A percentile compares a stretch with the other conserved stretches of the same genome.
phyloP scores from a whole-genome alignment of 2,797 vertebrate genomes.

The Trematomus bernacchii region DNA sequence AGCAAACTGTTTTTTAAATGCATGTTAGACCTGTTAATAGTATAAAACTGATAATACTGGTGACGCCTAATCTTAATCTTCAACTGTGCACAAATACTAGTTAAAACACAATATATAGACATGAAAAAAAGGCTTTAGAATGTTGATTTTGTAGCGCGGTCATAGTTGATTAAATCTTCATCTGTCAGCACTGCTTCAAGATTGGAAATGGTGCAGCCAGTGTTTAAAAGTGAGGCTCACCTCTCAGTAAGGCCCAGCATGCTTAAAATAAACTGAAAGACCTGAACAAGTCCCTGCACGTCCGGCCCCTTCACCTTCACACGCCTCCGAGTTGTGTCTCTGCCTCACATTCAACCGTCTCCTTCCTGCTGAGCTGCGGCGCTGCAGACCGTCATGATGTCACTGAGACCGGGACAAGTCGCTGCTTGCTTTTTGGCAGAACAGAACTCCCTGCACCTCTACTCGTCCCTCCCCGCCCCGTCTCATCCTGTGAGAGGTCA shows the following conservation, averaged over 20 bases:
- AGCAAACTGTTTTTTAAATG: too few relatives aligned
- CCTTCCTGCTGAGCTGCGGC: constrained; percentile 13
- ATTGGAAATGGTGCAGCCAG: not conserved
- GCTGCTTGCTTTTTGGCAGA: constrained; percentile 42
- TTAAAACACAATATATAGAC: too few relatives aligned
- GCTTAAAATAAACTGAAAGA: not conserved
- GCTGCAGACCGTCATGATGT: constrained; percentile 52
- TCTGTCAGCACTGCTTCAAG: not conserved
- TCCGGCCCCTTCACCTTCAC: constrained; percentile 29
- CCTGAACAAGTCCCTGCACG: constrained; percentile 26
- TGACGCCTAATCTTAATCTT: too few relatives aligned
- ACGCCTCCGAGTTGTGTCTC: constrained; percentile 21
- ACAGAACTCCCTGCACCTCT: constrained; percentile 38
- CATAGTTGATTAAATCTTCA: not conserved
- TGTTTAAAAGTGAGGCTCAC: not conserved
- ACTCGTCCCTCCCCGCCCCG: constrained; percentile 10
- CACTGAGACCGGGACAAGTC: constrained; percentile 37
- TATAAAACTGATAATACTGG: too few relatives aligned
- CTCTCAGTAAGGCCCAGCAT: not conserved
- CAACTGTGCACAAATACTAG: too few relatives aligned
- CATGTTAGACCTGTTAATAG: too few relatives aligned
- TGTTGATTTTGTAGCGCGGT: too few relatives aligned
- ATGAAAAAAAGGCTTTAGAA: too few relatives aligned
- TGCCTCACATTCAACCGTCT: constrained; percentile 17
- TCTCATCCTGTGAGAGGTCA: constrained; percentile 27